Conservation (phyloP, 2,113 vertebrate species). For the Rousettus leschenaultii region DNA sequence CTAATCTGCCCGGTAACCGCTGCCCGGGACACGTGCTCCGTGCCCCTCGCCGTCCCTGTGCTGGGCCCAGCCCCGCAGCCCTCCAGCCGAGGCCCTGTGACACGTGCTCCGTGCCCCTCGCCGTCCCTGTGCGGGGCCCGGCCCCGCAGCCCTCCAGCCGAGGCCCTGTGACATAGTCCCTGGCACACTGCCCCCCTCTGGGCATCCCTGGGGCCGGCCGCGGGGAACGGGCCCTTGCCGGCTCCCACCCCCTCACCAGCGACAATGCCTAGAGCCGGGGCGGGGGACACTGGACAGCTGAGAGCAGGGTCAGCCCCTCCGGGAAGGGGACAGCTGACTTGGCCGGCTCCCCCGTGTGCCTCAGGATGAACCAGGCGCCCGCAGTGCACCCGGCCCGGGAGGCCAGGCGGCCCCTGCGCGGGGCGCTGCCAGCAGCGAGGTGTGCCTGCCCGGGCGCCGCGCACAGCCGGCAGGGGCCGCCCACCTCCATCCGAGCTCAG, state of each 20-base stretch:
- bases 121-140: fast-evolving
- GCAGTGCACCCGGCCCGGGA: neutral
- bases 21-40: fast-evolving
- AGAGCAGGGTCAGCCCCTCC: too few relatives aligned
- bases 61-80: fast-evolving
- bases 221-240: fast-evolving
- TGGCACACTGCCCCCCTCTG: fast-evolving
- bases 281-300: too few relatives aligned
- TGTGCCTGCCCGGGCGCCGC: neutral
- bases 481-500: neutral
- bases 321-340: too few relatives aligned
- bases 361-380: too few relatives aligned
- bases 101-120: too few relatives aligned
- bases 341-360: too few relatives aligned
- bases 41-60: fast-evolving
- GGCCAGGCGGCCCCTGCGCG: neutral
- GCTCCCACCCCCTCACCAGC: fast-evolving
- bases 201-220: too few relatives aligned
- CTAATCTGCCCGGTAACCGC: neutral
- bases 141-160: fast-evolving
- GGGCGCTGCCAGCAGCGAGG: neutral
- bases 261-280: neutral
- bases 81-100: neutral
- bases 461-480: too few relatives aligned
- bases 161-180: neutral